Evolutionary conservation across 2,888 invertebrate genomes (phyloP), one percentile per base, ranked within the genome.

Genomic region (Octonoba sinensis): DNA sequence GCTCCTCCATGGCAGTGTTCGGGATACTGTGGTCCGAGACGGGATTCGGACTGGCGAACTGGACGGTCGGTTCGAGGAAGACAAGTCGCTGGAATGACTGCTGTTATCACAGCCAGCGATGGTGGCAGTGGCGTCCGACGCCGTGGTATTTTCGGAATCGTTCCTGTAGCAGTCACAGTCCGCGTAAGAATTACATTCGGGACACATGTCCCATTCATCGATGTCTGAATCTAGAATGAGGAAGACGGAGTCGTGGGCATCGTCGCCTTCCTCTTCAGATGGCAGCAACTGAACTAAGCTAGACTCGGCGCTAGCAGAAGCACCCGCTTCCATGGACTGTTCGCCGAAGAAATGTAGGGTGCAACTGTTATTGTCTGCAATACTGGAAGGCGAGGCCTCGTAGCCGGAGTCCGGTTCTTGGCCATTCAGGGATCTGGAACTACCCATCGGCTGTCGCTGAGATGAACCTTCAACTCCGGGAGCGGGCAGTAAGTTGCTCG

Each of bases 21-120:
- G 3, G 36, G 36, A 36, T 11, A 36, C 36, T 36, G 44, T 18
- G 15, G n/a, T 36, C 46, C 16, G 44, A 13, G 12, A 22, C 12
- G 73, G 79, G 8, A 79, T 72, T 3, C 56, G 49, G 27, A 78
- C 69, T 2, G 79, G 73, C 49, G 62, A 16, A 64, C 73, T 81
- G 73, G 73, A 62, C 56, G 73, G 73, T 46, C 62, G 51, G 4
- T 13, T 18, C 6, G 47, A 51, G n/a, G 60, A 62, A 22, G 22
- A n/a, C 11, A 54, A 27, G 51, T 66, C 71, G 69, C 51, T 47
- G 47, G 36, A 44, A 20, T 16, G 16, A 12, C 60, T 67, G 36
- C 46, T 56, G 56, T 16, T 70, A 73, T 73, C 73, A 67, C 73
- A 67, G 62, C 8, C 64, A 44, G 46, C 59, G 13, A 27, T 24